phyloP scores from a whole-genome alignment of 2,888 invertebrate genomes.

The Drosophila acutilabella region DNA sequence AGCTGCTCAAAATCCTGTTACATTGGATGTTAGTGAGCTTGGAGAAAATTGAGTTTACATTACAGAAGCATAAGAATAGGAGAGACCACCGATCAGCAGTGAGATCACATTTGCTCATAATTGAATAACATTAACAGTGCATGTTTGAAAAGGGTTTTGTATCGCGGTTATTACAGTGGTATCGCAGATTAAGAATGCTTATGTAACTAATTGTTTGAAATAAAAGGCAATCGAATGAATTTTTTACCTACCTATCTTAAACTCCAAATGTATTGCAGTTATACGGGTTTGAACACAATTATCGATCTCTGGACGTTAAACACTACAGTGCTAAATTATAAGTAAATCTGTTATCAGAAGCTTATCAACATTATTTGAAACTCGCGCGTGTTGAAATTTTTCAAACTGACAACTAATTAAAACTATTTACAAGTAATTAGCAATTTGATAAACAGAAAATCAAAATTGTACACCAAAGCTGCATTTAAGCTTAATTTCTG shows the following conservation, averaged over 20 bases:
- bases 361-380: background rate
- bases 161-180: background rate
- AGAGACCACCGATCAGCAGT: background rate
- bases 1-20: too few relatives aligned
- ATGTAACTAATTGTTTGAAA: too few relatives aligned
- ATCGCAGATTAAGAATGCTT: too few relatives aligned
- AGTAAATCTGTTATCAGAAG: background rate
- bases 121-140: background rate
- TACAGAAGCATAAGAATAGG: background rate
- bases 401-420: background rate
- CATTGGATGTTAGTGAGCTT: background rate
- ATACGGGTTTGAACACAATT: too few relatives aligned
- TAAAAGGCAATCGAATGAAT: too few relatives aligned
- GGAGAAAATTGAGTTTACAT: too few relatives aligned
- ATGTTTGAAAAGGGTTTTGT: background rate
- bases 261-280: too few relatives aligned
- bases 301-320: too few relatives aligned
- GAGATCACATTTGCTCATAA: too few relatives aligned
- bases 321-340: background rate
- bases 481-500: background rate
- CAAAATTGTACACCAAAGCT: background rate
- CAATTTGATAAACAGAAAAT: background rate
- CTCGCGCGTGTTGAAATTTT: too few relatives aligned
- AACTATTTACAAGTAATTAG: constrained; percentile 1
- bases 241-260: too few relatives aligned